phyloP scores from a whole-genome alignment of 1,140 invertebrate genomes.

The Zaprionus nigranus region DNA sequence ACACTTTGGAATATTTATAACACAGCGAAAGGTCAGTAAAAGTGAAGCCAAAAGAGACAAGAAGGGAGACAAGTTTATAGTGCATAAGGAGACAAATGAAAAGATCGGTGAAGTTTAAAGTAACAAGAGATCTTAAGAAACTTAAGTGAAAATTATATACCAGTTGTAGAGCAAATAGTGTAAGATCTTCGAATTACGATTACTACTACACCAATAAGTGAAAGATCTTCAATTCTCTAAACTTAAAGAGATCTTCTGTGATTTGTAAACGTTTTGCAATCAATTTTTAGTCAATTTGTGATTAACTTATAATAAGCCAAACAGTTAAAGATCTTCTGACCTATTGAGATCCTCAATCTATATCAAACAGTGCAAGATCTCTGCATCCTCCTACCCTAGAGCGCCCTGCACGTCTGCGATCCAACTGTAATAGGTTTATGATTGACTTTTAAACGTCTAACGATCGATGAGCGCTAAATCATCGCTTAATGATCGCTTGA shows the following conservation, averaged over 20 bases:
- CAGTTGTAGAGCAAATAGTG: neutral
- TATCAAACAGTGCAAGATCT: neutral
- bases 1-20: slow-evolving; percentile 58
- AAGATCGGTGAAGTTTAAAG: neutral
- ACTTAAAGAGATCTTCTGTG: neutral
- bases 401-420: too few species aligned
- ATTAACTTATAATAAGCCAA: too few species aligned
- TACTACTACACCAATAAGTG: too few species aligned
- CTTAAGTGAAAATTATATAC: neutral
- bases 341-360: too few species aligned
- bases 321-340: too few species aligned
- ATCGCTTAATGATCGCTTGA: neutral
- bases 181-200: neutral
- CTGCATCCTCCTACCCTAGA: neutral
- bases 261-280: neutral
- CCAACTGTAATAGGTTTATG: neutral
- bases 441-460: neutral
- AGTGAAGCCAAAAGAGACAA: slow-evolving; percentile 16
- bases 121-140: neutral
- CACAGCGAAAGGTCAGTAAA: slow-evolving; percentile 59
- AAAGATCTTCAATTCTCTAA: neutral
- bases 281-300: neutral
- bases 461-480: neutral
- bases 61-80: neutral
- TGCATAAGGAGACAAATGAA: neutral